Conservation (phyloP, 2,888 invertebrate species). For the Temnothorax rugatulus region DNA sequence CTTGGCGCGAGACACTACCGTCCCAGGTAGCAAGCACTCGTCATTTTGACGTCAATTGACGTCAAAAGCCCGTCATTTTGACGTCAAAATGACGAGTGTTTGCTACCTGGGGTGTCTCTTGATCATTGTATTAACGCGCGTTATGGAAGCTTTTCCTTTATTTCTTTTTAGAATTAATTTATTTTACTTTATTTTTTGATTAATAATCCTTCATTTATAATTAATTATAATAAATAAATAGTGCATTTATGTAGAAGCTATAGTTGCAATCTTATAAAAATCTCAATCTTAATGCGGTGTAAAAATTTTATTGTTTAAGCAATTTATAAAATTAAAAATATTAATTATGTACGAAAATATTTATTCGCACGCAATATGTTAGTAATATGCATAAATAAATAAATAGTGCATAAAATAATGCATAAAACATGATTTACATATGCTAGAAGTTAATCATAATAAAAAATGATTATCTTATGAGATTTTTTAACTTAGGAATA, state of each 20-base stretch:
- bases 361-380: not conserved
- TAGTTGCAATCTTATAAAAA: not conserved
- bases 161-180: not conserved
- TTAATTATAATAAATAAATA: not conserved
- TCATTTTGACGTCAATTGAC: no score
- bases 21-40: no score
- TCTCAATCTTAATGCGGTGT: not conserved
- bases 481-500: not conserved
- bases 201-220: not conserved
- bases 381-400: not conserved
- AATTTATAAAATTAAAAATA: slow-evolving; percentile 16
- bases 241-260: not conserved
- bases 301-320: not conserved
- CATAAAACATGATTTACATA: not conserved
- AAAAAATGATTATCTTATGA: not conserved
- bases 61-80: no score
- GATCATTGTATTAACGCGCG: not conserved
- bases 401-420: not conserved
- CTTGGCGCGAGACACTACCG: no score
- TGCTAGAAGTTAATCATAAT: not conserved
- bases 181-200: not conserved
- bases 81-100: no score
- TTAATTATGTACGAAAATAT: not conserved
- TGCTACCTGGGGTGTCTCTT: no score
- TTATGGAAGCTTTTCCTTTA: not conserved